Percentiles rank a stretch among this genome's conserved stretches.
These are phyloP conservation scores for Ophion costatus DNA, from an alignment of 2,888 invertebrate genomes.

Conservation along the genomic window DNA sequence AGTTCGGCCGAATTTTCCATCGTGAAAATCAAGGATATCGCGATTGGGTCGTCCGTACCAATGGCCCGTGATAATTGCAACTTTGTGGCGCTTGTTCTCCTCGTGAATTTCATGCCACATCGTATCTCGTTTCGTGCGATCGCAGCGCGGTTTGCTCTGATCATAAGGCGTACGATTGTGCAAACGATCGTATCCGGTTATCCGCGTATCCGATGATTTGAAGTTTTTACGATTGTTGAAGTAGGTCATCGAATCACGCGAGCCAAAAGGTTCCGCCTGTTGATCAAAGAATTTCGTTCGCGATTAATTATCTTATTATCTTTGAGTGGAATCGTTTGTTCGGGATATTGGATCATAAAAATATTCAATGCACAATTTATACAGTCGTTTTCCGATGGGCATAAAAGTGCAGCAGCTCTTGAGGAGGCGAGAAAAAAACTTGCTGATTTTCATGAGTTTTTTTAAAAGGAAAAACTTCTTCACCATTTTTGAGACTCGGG, in stretches of 20 bases:
- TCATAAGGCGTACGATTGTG: slow-evolving; percentile 73
- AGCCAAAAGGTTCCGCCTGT: slow-evolving; percentile 74
- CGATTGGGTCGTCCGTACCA: slow-evolving; percentile 77
- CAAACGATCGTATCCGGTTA: slow-evolving; percentile 75
- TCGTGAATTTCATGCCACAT: slow-evolving; percentile 75
- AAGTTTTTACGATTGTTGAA: slow-evolving; percentile 71
- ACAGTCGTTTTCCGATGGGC: not conserved
- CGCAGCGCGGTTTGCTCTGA: slow-evolving; percentile 73
- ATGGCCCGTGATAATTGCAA: slow-evolving; percentile 72
- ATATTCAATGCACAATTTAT: not conserved
- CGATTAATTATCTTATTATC: not conserved
- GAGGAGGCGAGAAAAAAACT: too few species aligned
- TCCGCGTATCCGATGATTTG: slow-evolving; percentile 45
- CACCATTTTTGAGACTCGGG: too few species aligned
- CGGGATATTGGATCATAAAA: not conserved
- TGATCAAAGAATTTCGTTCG: slow-evolving; percentile 7
- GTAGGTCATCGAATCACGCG: slow-evolving; percentile 73
- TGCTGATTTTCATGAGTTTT: too few species aligned
- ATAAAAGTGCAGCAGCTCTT: too few species aligned
- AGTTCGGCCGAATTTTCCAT: slow-evolving; percentile 73
- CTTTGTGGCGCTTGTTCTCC: slow-evolving; percentile 73
- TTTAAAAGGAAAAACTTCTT: too few species aligned
- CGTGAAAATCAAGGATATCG: slow-evolving; percentile 72
- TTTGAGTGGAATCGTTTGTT: not conserved
- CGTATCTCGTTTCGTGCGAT: slow-evolving; percentile 70